Evolutionary conservation across 1,140 invertebrate species (phyloP), one percentile per base, ranked within the genome.

Genomic region (Drosophila quadrilineata): DNA sequence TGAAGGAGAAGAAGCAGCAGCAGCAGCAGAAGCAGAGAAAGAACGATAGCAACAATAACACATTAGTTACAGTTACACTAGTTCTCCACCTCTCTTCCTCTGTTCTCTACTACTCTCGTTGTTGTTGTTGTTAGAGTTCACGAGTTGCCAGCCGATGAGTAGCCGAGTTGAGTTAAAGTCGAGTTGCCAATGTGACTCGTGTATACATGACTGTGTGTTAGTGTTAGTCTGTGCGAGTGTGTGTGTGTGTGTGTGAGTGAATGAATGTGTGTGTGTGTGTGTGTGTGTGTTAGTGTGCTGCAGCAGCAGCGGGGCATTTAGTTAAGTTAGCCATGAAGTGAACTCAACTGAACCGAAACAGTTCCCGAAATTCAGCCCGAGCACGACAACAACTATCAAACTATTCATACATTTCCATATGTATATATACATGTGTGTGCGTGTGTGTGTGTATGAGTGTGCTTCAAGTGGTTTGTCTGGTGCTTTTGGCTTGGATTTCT

Each of bases 251-350:
- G 19, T 33, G 33, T 48, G 26, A 28, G n/a, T 22, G 16, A 33
- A 17, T 36, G 12, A 38, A 22, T 21, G 54, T 60, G 36, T 45
- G 22, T 22, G 26, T 45, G 29, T 48, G 17, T 45, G 26, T 48
- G 54, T 60, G 10, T 35, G 38, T 48, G 41, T 45, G 14, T 21
- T n/a, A n/a, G n/a, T n/a, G n/a, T n/a, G n/a, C 6, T 38, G 62
- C 36, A 59, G 52, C 72, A 64, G 70, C 72, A 84, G 75, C 76
- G 82, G 58, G 71, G 72, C 87, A 77, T 86, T 87, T 87, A 87
- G 74, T 88, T 73, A 88, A 88, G 86, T 88, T 88, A 84, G 76
- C 71, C 71, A 79, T 71, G 76, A 79, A 87, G 75, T 87, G 80
- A 85, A 85, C 80, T 71, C 75, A 77, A 67, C 77, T 82, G 77